A percentile compares a stretch with the other conserved stretches of the same genome.
Conservation (phyloP, 2,888 invertebrate genomes). For the Allolobophora icterica region DNA sequence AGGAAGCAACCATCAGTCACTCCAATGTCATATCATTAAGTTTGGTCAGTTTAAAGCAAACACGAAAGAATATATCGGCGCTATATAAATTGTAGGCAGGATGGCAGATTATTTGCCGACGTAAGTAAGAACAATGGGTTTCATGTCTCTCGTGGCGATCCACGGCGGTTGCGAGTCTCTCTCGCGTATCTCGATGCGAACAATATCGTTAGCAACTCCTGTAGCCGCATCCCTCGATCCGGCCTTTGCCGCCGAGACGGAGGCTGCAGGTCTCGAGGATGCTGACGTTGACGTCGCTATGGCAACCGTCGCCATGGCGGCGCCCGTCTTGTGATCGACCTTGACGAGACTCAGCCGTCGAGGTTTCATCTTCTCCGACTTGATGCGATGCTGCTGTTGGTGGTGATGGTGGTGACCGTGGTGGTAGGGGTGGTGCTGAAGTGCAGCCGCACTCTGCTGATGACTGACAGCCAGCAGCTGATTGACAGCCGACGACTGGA, state of each 20-base stretch:
- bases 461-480: background rate
- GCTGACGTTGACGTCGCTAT: background rate
- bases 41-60: background rate
- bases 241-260: background rate
- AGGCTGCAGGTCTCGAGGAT: background rate
- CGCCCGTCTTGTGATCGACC: background rate
- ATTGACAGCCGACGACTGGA: background rate
- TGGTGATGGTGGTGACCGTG: background rate
- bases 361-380: slow-evolving; percentile 7
- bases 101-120: background rate
- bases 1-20: background rate
- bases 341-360: slow-evolving; percentile 19
- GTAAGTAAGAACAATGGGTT: background rate
- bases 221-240: background rate
- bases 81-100: background rate
- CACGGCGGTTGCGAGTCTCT: slow-evolving; percentile 1
- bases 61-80: background rate
- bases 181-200: slow-evolving; percentile 25
- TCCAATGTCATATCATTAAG: background rate
- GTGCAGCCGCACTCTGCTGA: background rate
- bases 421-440: background rate
- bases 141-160: background rate
- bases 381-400: background rate
- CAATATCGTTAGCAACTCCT: background rate
- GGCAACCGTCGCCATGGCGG: background rate